These are phyloP conservation scores for Xestobium rufovillosum DNA, from an alignment of 2,888 invertebrate genomes.

Conservation along the genomic window DNA sequence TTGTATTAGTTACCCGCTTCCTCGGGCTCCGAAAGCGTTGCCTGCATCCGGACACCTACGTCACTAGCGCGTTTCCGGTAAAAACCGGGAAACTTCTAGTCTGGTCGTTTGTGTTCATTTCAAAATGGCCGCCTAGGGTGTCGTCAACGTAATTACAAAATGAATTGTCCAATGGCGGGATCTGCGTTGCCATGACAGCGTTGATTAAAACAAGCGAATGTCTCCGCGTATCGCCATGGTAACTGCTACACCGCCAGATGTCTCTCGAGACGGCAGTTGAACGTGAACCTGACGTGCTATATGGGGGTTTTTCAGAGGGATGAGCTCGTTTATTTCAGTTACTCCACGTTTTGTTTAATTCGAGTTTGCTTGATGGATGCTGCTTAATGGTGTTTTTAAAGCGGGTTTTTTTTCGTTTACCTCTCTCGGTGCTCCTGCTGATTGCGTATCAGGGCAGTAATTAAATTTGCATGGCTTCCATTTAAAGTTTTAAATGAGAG, in stretches of 20 bases:
- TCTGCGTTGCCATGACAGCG: conserved; percentile 47
- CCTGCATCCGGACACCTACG: conserved; percentile 24
- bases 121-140: conserved; percentile 48
- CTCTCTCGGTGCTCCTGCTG: conserved; percentile 24
- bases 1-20: conserved; percentile 46
- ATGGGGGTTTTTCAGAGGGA: conserved; percentile 34
- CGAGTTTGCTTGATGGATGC: conserved; percentile 34
- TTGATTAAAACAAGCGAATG: conserved; percentile 47
- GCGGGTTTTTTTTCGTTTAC: conserved; percentile 22
- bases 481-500: conserved; percentile 24
- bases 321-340: conserved; percentile 38
- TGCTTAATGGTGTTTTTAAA: conserved; percentile 32
- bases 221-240: conserved; percentile 43
- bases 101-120: conserved; percentile 41
- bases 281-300: conserved; percentile 23
- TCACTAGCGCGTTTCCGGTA: conserved; percentile 24
- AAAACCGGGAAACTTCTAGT: conserved; percentile 27
- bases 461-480: conserved; percentile 29
- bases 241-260: conserved; percentile 40
- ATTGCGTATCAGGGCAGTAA: conserved; percentile 27
- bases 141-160: conserved; percentile 48
- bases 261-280: conserved; percentile 26
- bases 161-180: conserved; percentile 48
- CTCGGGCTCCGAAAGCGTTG: conserved; percentile 32
- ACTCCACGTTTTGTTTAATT: conserved; percentile 34